phyloP scores from a whole-genome alignment of 1,140 invertebrate species.

The Achroia grisella region DNA sequence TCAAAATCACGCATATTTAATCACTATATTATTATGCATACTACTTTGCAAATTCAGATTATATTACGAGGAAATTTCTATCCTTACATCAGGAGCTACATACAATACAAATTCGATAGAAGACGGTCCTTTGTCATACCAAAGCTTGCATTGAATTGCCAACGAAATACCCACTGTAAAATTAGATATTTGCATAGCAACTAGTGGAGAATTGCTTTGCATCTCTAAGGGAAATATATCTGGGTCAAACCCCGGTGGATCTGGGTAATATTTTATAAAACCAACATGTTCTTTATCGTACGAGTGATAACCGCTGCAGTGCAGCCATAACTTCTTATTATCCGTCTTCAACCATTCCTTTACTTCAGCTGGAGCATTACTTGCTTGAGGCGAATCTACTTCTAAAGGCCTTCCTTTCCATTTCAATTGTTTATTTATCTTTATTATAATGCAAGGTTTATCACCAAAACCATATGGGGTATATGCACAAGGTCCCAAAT shows the following conservation, averaged over 20 bases:
- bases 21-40: too few relatives aligned
- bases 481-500: slow-evolving; percentile 43
- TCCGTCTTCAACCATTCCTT: slow-evolving; percentile 33
- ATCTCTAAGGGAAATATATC: slow-evolving; percentile 32
- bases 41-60: neutral
- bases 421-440: slow-evolving; percentile 43
- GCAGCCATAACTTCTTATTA: slow-evolving; percentile 40
- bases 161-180: slow-evolving; percentile 51
- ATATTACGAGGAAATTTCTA: neutral
- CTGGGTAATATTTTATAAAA: slow-evolving; percentile 41
- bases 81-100: slow-evolving; percentile 23
- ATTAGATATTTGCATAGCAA: slow-evolving; percentile 47
- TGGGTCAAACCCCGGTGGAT: slow-evolving; percentile 55
- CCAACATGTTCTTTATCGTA: slow-evolving; percentile 57
- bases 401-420: slow-evolving; percentile 40
- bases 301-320: slow-evolving; percentile 40
- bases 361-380: slow-evolving; percentile 29
- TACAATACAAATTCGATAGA: slow-evolving; percentile 42
- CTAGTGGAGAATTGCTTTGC: slow-evolving; percentile 25
- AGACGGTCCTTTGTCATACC: slow-evolving; percentile 40
- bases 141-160: slow-evolving; percentile 48
- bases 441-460: slow-evolving; percentile 49
- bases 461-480: slow-evolving; percentile 53
- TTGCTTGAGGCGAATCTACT: slow-evolving; percentile 14
- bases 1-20: too few relatives aligned